Conservation (phyloP, 2,797 vertebrate genomes). For the Trachurus trachurus region DNA sequence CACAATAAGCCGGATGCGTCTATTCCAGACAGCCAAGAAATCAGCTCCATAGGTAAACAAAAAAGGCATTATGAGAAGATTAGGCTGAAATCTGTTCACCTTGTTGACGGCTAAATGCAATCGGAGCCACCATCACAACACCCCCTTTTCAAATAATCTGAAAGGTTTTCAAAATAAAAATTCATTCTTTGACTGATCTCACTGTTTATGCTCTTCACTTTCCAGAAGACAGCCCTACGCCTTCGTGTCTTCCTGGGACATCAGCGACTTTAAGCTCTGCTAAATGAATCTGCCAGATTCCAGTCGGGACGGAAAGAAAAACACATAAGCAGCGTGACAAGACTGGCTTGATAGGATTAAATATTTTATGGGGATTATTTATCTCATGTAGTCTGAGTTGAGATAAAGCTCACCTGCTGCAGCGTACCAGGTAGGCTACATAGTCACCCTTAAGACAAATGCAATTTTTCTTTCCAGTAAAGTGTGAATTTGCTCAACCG, state of each 20-base stretch:
- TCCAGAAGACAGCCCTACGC: constrained; percentile 9
- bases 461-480: constrained; percentile 16
- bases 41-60: constrained; percentile 39
- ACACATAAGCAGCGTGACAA: constrained; percentile 55
- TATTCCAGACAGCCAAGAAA: constrained; percentile 47
- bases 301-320: constrained; percentile 35
- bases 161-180: constrained; percentile 36
- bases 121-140: constrained; percentile 27
- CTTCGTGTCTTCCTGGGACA: constrained; percentile 35
- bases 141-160: constrained; percentile 18
- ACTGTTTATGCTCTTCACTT: constrained; percentile 31
- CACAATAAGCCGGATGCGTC: constrained; percentile 36
- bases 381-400: constrained; percentile 47
- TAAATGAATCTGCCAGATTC: constrained; percentile 63
- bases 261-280: constrained; percentile 49
- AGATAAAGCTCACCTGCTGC: constrained; percentile 51
- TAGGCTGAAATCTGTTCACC: constrained; percentile 41
- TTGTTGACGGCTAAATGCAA: constrained; percentile 39
- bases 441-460: constrained; percentile 25
- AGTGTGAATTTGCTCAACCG: constrained; percentile 30
- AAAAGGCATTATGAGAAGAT: constrained; percentile 39
- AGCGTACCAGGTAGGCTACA: constrained; percentile 37
- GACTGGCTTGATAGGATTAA: constrained; percentile 70
- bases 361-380: constrained; percentile 69
- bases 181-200: constrained; percentile 32